These are phyloP conservation scores for Acestrorhynchus altus DNA, from an alignment of 2,797 vertebrate species.

Conservation along the genomic window DNA sequence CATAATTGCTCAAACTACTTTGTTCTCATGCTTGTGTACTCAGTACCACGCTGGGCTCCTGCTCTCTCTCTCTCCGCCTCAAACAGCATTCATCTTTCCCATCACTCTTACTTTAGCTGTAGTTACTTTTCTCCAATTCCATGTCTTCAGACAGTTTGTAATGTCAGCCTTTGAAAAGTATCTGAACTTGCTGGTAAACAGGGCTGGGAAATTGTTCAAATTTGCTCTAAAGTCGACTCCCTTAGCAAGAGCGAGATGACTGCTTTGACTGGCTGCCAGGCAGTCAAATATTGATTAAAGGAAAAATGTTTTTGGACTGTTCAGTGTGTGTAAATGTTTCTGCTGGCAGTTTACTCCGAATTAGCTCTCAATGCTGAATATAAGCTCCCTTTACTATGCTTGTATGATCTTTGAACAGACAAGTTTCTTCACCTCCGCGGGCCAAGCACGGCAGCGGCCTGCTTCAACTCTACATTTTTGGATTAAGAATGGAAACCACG, in stretches of 20 bases:
- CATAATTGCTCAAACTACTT: not conserved
- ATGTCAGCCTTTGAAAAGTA: not conserved
- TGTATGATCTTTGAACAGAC: not conserved
- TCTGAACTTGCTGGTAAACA: not conserved
- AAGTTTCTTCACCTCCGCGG: no score
- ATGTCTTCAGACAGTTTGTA: not conserved
- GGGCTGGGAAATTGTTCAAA: not conserved
- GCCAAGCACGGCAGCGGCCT: not conserved
- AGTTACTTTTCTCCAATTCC: not conserved
- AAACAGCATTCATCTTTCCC: not conserved
- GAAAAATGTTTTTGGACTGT: not conserved
- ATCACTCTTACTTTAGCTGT: not conserved
- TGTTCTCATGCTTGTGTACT: constrained; percentile 1
- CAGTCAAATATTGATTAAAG: not conserved
- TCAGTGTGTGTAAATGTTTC: not conserved
- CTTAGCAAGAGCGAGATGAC: not conserved
- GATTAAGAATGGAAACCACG: not conserved
- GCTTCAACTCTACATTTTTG: not conserved
- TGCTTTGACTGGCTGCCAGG: not conserved
- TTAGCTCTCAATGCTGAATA: not conserved
- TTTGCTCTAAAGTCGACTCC: not conserved
- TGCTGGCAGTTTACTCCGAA: not conserved
- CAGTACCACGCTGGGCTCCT: not conserved
- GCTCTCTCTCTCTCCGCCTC: not conserved
- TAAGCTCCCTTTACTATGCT: not conserved